Evolutionary conservation across 2,113 vertebrate genomes (phyloP).

Genomic region (Oryzias melastigma): DNA sequence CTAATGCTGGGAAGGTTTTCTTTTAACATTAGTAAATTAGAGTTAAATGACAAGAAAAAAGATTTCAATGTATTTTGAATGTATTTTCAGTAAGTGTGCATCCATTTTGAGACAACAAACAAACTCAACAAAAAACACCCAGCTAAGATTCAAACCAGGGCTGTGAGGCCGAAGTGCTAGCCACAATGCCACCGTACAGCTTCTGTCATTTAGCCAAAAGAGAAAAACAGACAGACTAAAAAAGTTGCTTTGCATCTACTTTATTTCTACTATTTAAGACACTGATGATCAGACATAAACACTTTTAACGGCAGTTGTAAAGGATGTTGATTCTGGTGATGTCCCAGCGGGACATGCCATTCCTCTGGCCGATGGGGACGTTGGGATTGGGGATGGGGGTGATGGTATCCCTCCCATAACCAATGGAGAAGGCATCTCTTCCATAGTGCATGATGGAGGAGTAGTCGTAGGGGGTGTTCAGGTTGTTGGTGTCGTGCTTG

Average conservation of each 20-base stretch:
- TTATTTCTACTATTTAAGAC: neutral
- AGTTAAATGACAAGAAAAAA: no score
- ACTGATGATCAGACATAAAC: neutral
- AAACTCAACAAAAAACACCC: no score
- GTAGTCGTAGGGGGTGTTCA: slow-evolving; percentile 31
- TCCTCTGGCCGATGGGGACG: slow-evolving; percentile 37
- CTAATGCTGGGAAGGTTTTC: no score
- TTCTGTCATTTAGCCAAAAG: no score
- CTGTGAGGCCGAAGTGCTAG: no score
- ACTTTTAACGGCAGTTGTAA: slow-evolving; percentile 12
- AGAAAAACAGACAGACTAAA: no score
- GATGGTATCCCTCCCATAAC: slow-evolving; percentile 16
- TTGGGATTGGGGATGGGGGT: slow-evolving; percentile 34
- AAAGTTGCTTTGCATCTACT: neutral
- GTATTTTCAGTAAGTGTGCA: no score
- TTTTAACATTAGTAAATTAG: no score
- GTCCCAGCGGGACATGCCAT: slow-evolving; percentile 2
- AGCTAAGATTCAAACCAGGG: no score
- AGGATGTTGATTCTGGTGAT: slow-evolving; percentile 38
- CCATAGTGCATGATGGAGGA: slow-evolving; percentile 47
- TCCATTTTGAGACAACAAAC: no score
- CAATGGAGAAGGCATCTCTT: slow-evolving; percentile 39
- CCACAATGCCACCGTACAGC: no score
- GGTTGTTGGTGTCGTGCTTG: slow-evolving; percentile 10
- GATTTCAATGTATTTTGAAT: no score